Base-by-base conservation (phyloP, 2,797 vertebrate genomes). In the Coregonus sp. region DNA sequence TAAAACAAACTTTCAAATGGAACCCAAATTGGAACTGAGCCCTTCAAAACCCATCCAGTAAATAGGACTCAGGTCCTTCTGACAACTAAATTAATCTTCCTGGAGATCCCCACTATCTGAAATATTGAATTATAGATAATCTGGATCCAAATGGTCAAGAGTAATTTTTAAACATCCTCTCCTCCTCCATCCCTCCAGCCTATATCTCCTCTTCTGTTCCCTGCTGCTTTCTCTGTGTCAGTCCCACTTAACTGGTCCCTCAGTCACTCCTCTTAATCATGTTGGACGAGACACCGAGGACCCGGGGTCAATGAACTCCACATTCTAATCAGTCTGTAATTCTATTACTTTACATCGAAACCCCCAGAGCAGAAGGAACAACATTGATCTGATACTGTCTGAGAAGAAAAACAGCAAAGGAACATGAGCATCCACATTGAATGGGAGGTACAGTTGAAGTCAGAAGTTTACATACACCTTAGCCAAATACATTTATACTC, bases 281-380 rank as follows among this genome's bases (percentile, higher is more conserved):
- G 66, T 70, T 61, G 40, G 61, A 79, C 72, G 51, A 76, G 70
- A 78, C 72, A 63, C 33, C 1, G 33, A 12, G n/a, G 67, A 47
- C 70, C 56, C 31, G 51, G 69, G 69, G 77, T 79, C 61, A 78
- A 74, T 59, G 63, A 72, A 68, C 78, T 6, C 14, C 20, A n/a
- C 5, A 15, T 11, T 25, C 51, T 50, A 5, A 29, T 16, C 11
- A 5, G 40, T 29, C 25, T 54, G 50, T 15, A 72, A 16, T 31
- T 54, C 50, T 33, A 7, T 72, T 5, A 31, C 29, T 72, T 52
- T 33, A 11, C 15, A 74, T 87, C 80, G 74, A 82, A 84, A 88
- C 51, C 75, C 80, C 70, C 9, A 56, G 75, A 78, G 67, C 65
- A 73, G 72, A 78, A 78, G 40, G 50, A 16, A 72, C 81, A 18